Conservation (phyloP, 2,888 invertebrate species). For the Sepioteuthis lessoniana region DNA sequence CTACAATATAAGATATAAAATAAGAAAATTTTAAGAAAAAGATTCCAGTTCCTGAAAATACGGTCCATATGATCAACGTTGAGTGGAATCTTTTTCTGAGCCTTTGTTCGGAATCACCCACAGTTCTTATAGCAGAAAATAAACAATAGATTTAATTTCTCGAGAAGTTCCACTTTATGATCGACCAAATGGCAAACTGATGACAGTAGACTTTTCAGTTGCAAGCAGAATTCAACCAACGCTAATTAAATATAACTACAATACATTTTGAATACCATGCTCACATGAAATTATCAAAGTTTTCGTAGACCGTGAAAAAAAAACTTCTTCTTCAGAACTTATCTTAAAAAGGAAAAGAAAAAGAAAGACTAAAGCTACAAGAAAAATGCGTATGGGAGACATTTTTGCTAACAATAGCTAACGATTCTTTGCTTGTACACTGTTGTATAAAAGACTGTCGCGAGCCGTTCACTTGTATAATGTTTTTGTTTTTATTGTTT, state of each 20-base stretch:
- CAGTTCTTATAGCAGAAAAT: not conserved
- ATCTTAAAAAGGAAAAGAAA: not conserved
- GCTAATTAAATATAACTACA: slow-evolving; percentile 4
- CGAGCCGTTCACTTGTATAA: not conserved
- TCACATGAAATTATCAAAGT: not conserved
- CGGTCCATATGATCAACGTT: not conserved
- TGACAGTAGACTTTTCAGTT: not conserved
- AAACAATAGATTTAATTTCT: slow-evolving; percentile 33
- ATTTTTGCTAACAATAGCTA: not conserved
- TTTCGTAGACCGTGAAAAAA: slow-evolving; percentile 2
- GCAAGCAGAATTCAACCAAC: not conserved
- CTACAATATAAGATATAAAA: not conserved
- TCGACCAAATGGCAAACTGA: not conserved
- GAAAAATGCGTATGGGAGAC: not conserved
- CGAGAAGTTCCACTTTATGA: not conserved
- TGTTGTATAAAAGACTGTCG: not conserved
- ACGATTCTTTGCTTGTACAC: not conserved
- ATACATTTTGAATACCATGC: not conserved
- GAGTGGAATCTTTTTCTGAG: not conserved
- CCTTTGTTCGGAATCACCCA: not conserved
- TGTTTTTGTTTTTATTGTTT: not conserved
- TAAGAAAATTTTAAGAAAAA: not conserved
- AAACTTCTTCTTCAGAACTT: not conserved
- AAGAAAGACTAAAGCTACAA: not conserved
- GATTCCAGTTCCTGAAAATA: not conserved